Base-by-base conservation (phyloP, 2,797 vertebrate species). In the Todus mexicanus region DNA sequence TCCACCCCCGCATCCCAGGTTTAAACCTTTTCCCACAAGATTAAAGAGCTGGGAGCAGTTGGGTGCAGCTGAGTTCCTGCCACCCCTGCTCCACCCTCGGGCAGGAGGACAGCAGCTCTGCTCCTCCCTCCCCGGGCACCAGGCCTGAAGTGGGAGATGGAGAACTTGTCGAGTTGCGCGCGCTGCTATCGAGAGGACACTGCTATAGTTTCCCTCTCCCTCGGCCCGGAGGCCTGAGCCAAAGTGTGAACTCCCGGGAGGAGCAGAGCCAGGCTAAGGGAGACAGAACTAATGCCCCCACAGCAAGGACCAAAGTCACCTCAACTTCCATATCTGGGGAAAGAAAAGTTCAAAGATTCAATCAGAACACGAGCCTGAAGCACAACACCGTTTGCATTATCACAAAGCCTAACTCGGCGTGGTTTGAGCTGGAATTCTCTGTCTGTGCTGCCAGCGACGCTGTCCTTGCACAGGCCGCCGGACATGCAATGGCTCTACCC, bases 361-460 rank as follows among this genome's bases (percentile, higher is more conserved):
- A 29, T 38, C 5, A 38, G 16, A 40, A 65, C 43, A 15, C 9
- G 19, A 18, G 64, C 20, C 53, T 45, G 6, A 83, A 74, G 72
- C 31, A 56, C 27, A 68, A 48, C 7, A 45, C 29, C 4, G 10
- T 16, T 75, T 64, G 56, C 38, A 29, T 15, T 83, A 53, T 35
- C 17, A 45, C 84, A 25, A 47, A 35, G 60, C 2, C 29, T 23
- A 60, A 22, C 15, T 27, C 56, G 3, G 2, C 4, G 1, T 0
- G 9, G 33, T 40, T 29, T 31, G 35, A 54, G 79, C 27, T 31
- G 29, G 51, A 54, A 54, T n/a, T 54, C 11, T 16, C 7, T 43
- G 11, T 14, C 21, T 23, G 17, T n/a, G 71, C 69, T 7, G 38
- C 5, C 6, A 7, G 84, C 50, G 71, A 53, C 3, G 5, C 63